A percentile compares a stretch with the other conserved stretches of the same genome.
phyloP scores from a whole-genome alignment of 2,888 invertebrate genomes.

The Gnatocerus cornutus region DNA sequence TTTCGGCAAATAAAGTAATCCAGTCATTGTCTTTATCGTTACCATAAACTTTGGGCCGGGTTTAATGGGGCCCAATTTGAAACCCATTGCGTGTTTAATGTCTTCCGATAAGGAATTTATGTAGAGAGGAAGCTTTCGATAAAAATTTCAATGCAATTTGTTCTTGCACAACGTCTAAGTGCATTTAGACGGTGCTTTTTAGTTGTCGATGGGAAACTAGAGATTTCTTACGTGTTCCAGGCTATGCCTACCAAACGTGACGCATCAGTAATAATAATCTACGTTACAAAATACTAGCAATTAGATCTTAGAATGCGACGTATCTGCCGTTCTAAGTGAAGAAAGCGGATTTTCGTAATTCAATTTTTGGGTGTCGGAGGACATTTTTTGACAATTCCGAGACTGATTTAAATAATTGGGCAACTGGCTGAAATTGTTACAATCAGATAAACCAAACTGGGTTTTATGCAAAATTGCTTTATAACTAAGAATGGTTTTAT shows the following conservation, averaged over 20 bases:
- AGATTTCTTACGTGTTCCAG: background rate
- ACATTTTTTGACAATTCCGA: too few species aligned
- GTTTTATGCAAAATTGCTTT: slow-evolving; percentile 14
- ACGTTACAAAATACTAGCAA: slow-evolving; percentile 1
- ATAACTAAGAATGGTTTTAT: slow-evolving; percentile 16
- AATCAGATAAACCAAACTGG: background rate
- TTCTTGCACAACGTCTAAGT: background rate
- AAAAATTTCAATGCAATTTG: background rate
- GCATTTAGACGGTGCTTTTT: background rate
- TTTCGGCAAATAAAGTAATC: slow-evolving; percentile 1
- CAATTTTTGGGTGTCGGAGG: too few species aligned
- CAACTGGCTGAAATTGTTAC: background rate
- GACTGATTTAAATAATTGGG: too few species aligned
- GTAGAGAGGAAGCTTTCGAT: background rate
- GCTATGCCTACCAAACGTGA: background rate
- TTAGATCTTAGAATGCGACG: background rate
- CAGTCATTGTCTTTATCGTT: background rate
- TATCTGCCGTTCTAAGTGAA: background rate
- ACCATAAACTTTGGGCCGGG: background rate
- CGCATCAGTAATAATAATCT: background rate
- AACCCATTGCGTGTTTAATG: background rate
- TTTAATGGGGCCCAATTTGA: background rate
- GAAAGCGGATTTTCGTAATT: background rate
- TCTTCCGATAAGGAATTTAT: slow-evolving; percentile 2
- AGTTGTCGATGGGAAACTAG: background rate